phyloP scores from a whole-genome alignment of 2,797 vertebrate species.

The Percopsis omiscomaycus region DNA sequence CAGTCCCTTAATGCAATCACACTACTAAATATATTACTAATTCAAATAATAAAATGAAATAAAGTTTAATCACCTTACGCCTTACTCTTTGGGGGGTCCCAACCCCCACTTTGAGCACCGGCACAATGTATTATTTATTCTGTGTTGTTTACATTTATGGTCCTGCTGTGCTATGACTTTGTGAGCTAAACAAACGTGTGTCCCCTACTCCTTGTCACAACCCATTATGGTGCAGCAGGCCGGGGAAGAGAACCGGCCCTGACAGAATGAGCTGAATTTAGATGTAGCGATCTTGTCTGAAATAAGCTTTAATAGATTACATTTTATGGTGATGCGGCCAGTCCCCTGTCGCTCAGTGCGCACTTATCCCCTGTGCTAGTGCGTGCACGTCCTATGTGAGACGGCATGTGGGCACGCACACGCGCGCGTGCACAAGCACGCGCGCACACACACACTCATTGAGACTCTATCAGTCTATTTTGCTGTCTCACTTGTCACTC shows the following conservation, averaged over 20 bases:
- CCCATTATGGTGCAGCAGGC: conserved; percentile 59
- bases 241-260: conserved; percentile 46
- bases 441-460: conserved; percentile 25
- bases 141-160: conserved; percentile 18
- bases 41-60: no score
- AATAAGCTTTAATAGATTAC: conserved; percentile 74
- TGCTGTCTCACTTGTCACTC: conserved; percentile 38
- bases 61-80: no score
- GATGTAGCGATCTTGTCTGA: conserved; percentile 66
- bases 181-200: conserved; percentile 26
- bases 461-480: neutral
- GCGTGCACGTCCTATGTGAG: conserved; percentile 12
- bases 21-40: no score
- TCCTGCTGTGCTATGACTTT: conserved; percentile 28
- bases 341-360: conserved; percentile 58
- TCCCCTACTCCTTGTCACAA: conserved; percentile 68
- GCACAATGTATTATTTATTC: conserved; percentile 1
- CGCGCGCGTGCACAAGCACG: conserved; percentile 16
- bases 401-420: neutral
- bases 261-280: conserved; percentile 72
- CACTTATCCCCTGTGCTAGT: conserved; percentile 52
- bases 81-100: no score
- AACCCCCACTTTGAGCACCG: no score
- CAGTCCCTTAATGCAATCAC: no score
- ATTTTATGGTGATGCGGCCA: conserved; percentile 65